Evolutionary conservation across 2,797 vertebrate species (phyloP), one percentile per base, ranked within the genome.

Genomic region (Vultur gryphus): DNA sequence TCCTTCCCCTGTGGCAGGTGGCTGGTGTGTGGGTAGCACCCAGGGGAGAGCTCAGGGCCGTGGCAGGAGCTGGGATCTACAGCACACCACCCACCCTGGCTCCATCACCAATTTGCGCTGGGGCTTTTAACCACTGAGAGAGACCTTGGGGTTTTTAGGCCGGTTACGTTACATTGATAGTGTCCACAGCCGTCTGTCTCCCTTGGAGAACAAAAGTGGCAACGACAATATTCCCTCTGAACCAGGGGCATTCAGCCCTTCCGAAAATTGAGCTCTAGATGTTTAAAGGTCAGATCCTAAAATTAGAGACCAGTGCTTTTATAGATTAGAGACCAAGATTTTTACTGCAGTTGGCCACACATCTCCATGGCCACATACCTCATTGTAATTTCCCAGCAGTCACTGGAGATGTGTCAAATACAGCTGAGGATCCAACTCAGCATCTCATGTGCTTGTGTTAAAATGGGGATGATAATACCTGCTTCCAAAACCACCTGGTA

Each of bases 161-260:
- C 28, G 39, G 28, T 49, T 28, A 17, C 5, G 3, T 64, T 39
- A 21, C 37, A 7, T 17, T 37, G 69, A 35, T 61, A 54, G 29
- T 17, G 14, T 52, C 39, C 59, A 31, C 44, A 75, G 83, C 55
- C 0, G 0, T 54, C 51, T 44, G 0, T 35, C 31, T 61, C 24
- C 33, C 41, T 20, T 66, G 76, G 49, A 73, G 24, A 79, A 16
- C 33, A 24, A 16, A 73, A 77, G 41, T 52, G 39, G 16, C n/a
- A 70, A 18, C 20, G 48, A 18, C 39, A 70, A 12, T 13, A 7
- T 54, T 93, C 8, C 15, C 55, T 84, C 54, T 58, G 58, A 90
- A 69, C 7, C 8, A 35, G 35, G 26, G 39, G 11, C 39, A 25
- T 37, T 85, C 39, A 84, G 58, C 23, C 29, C 37, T 78, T 67